phyloP scores from a whole-genome alignment of 2,113 vertebrate genomes.

The Hyla sarda region DNA sequence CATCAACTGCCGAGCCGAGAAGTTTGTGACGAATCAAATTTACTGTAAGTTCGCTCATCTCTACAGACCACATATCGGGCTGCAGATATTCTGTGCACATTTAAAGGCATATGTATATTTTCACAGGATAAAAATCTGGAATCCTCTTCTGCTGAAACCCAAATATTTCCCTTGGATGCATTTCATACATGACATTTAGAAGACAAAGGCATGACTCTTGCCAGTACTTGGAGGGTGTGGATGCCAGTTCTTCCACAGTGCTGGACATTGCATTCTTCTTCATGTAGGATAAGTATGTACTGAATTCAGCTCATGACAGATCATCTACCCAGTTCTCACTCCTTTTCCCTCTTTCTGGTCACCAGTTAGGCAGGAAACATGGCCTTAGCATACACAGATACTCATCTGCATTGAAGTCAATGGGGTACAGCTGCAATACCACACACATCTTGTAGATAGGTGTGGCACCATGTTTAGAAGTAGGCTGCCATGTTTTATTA shows the following conservation, averaged over 20 bases:
- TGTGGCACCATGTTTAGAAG: no score
- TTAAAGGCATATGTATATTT: no score
- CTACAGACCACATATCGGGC: no score
- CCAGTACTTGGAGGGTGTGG: background rate
- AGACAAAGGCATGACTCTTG: background rate
- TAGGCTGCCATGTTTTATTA: no score
- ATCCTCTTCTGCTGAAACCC: background rate
- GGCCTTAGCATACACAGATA: no score
- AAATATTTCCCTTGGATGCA: background rate
- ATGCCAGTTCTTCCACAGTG: background rate
- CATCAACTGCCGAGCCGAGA: no score
- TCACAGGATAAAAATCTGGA: background rate
- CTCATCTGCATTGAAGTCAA: no score
- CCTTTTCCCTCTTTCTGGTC: background rate
- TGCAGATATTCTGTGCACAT: no score
- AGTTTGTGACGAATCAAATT: no score
- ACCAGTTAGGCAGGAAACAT: background rate
- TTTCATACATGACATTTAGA: background rate
- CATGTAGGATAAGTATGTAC: background rate
- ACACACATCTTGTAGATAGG: no score
- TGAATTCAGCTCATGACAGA: background rate
- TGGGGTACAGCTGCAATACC: no score
- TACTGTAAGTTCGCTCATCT: no score
- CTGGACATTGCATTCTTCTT: background rate
- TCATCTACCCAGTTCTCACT: background rate